Percentiles rank a stretch among this genome's conserved stretches.
phyloP scores from a whole-genome alignment of 2,113 vertebrate species.

The Pantherophis guttatus region DNA sequence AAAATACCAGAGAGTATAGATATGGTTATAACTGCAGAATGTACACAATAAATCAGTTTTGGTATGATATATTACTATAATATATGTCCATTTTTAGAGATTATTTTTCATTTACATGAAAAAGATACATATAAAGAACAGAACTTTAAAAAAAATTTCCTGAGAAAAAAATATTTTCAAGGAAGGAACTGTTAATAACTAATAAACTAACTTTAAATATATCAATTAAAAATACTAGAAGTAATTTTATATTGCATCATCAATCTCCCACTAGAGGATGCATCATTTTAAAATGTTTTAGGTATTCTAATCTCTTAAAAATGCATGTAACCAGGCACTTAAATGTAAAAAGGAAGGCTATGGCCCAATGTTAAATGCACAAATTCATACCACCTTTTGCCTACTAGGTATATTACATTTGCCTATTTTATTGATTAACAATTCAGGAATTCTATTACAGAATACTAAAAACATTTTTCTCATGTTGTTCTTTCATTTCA shows the following conservation, averaged over 20 bases:
- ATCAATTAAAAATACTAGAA: neutral
- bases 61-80: neutral
- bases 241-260: neutral
- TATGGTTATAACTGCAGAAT: neutral
- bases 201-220: neutral
- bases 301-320: neutral
- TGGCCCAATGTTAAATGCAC: too few relatives aligned
- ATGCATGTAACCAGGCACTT: neutral
- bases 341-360: too few relatives aligned
- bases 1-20: neutral
- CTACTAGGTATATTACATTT: neutral
- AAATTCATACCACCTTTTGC: neutral
- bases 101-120: neutral
- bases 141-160: too few relatives aligned
- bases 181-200: neutral
- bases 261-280: neutral
- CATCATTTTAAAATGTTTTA: neutral
- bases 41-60: neutral
- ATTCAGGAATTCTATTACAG: neutral
- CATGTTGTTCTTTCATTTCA: neutral
- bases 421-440: neutral
- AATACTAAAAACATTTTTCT: neutral
- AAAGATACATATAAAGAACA: neutral
- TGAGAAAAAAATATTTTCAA: too few relatives aligned
- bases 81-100: neutral